Conservation (phyloP, 2,888 invertebrate genomes). For the Dendrolimus houi region DNA sequence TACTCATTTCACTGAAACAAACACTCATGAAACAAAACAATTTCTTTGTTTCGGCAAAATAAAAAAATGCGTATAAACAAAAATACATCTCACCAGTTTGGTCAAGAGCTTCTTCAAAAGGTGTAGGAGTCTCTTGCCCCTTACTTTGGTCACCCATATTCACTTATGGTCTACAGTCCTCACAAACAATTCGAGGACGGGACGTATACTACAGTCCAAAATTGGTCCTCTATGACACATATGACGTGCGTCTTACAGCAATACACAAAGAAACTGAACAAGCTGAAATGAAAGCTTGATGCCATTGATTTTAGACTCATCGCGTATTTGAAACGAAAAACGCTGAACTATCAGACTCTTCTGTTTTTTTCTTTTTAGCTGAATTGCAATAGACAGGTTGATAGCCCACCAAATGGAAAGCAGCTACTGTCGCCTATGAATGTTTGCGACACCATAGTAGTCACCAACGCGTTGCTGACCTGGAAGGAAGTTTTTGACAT, state of each 20-base stretch:
- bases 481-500: too few relatives aligned
- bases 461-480: too few relatives aligned
- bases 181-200: too few relatives aligned
- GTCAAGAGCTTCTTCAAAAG: constrained; percentile 53
- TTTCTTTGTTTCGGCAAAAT: neutral
- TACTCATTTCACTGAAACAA: too few relatives aligned
- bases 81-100: constrained; percentile 38
- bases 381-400: too few relatives aligned
- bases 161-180: neutral
- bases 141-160: constrained; percentile 1
- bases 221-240: neutral
- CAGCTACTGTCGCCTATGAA: too few relatives aligned
- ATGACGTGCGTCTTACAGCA: neutral
- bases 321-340: neutral
- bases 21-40: too few relatives aligned
- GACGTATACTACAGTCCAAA: too few relatives aligned
- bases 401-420: too few relatives aligned
- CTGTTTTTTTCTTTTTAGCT: too few relatives aligned
- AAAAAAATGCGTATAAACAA: neutral
- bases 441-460: too few relatives aligned
- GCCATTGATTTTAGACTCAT: neutral
- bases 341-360: neutral
- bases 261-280: neutral
- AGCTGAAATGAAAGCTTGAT: neutral
- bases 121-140: constrained; percentile 17